phyloP scores from a whole-genome alignment of 2,888 invertebrate genomes.

The Phyllotreta striolata region DNA sequence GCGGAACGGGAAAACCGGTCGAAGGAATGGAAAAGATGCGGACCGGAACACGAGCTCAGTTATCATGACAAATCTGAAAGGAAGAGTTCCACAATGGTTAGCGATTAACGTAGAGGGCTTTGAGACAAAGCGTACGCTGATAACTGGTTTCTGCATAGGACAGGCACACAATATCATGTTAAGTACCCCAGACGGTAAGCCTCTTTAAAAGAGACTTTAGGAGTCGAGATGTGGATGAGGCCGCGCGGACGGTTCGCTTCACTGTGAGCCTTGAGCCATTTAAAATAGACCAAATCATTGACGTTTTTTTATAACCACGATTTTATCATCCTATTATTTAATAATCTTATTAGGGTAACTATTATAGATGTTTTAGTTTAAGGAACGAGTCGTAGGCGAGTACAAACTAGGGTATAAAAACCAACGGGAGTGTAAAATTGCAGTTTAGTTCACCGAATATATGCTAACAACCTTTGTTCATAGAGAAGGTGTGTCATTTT shows the following conservation, averaged over 20 bases:
- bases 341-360: no score
- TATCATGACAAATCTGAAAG: conserved; percentile 48
- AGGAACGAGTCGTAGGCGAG: no score
- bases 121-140: conserved; percentile 58
- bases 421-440: no score
- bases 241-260: conserved; percentile 1
- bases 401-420: no score
- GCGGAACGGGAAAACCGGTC: not conserved
- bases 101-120: conserved; percentile 59
- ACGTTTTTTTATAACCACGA: not conserved
- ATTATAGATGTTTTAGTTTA: no score
- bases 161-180: conserved; percentile 59
- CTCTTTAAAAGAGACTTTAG: conserved; percentile 30
- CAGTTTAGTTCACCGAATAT: no score
- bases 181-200: conserved; percentile 49
- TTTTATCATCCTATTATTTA: no score
- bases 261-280: not conserved
- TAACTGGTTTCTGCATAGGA: conserved; percentile 57
- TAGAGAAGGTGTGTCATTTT: no score
- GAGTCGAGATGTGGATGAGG: conserved; percentile 15
- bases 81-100: conserved; percentile 54
- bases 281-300: not conserved
- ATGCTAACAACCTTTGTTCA: no score
- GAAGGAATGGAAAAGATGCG: conserved; percentile 12
- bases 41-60: conserved; percentile 42